Evolutionary conservation across 2,113 vertebrate genomes (phyloP).

Genomic region (Cyprinodon tularosa): DNA sequence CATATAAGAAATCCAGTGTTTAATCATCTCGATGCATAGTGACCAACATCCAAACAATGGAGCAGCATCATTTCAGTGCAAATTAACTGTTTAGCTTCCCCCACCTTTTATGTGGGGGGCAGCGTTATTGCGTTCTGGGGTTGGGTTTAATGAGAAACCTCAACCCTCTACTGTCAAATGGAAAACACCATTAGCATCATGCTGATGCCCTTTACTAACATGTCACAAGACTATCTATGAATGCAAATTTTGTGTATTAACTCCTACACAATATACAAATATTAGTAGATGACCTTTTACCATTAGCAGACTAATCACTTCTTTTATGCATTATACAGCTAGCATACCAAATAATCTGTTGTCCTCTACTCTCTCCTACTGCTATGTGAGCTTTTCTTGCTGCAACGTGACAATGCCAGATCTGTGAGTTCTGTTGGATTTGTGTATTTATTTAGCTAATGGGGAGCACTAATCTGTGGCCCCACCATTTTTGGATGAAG

Average conservation of each 20-base stretch:
- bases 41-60: too few relatives aligned
- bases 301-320: not conserved
- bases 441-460: constrained; percentile 46
- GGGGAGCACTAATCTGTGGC: constrained; percentile 52
- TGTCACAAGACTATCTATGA: not conserved
- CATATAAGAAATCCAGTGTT: not conserved
- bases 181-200: not conserved
- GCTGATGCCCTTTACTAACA: not conserved
- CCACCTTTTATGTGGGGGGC: not conserved
- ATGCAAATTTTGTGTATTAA: not conserved
- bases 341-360: not conserved
- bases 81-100: too few relatives aligned
- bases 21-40: not conserved
- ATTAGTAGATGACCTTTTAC: not conserved
- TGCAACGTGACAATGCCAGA: constrained; percentile 21
- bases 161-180: not conserved
- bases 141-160: not conserved
- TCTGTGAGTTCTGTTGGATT: constrained; percentile 38
- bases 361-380: constrained; percentile 1
- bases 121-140: not conserved
- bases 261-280: not conserved
- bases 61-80: too few relatives aligned
- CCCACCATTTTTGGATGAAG: constrained; percentile 47
- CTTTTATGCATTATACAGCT: not conserved
- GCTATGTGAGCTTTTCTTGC: constrained; percentile 20